Evolutionary conservation across 2,797 vertebrate species (phyloP), one percentile per base, ranked within the genome.

Genomic region (Rhynchonycteris naso): DNA sequence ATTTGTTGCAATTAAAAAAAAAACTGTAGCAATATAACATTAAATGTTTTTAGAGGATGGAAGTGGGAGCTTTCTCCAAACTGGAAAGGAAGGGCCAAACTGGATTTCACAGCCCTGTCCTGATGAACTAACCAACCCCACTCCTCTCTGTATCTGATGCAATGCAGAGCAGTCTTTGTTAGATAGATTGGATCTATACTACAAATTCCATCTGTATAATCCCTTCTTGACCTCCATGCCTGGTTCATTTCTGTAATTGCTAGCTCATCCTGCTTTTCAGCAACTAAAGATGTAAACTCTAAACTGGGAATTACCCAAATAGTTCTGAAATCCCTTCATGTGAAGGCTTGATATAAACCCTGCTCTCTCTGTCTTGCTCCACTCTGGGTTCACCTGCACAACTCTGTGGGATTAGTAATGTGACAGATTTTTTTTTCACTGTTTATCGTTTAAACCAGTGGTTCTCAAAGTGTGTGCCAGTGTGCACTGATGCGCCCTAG

Each of bases 241-340:
- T 84, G 21, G 43, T 78, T 75, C 56, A 74, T 1, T 83, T 30
- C 38, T 2, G 4, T 43, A 43, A 43, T 71, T 35, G 28, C 56
- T 58, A 79, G 68, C 8, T 87, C 66, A 81, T 74, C 38, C 43
- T 84, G 12, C 21, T 82, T 95, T 38, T 94, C 38, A 61, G 16
- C 10, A 43, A 58, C 76, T 91, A 68, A 90, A 91, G 54, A n/a
- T 14, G 21, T 93, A 95, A 94, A 26, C 56, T 91, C 38, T 84
- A 93, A 94, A 96, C 14, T 82, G 78, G 43, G 47, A 80, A 61
- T 93, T 92, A 24, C 59, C 58, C 7, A 89, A 96, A 91, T 80
- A 18, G 1, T 86, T 63, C 59, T 75, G n/a, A 84, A 96, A 91
- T 83, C 47, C 19, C 94, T 93, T 90, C 56, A 78, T 76, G 38